phyloP scores from a whole-genome alignment of 2,113 vertebrate species.

The Synchiropus splendidus region DNA sequence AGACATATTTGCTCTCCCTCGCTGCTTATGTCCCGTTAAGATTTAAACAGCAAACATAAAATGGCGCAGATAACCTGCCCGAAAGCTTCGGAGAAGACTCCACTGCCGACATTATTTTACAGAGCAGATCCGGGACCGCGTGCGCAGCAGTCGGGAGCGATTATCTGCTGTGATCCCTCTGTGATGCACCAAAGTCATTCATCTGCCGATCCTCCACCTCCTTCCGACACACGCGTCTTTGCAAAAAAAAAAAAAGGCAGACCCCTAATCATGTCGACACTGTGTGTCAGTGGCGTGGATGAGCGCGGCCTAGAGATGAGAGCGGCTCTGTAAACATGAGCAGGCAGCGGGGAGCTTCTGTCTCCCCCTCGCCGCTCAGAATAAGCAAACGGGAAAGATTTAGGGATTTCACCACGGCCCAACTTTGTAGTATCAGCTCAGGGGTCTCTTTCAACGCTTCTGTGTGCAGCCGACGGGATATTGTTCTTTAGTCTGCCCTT shows the following conservation, averaged over 20 bases:
- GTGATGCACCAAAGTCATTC: conserved; percentile 62
- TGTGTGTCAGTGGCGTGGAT: conserved; percentile 58
- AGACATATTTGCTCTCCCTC: conserved; percentile 66
- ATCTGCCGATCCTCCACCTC: conserved; percentile 57
- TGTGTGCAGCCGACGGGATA: conserved; percentile 50
- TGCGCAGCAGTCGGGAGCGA: conserved; percentile 52
- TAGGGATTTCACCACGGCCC: conserved; percentile 57
- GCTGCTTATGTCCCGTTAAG: conserved; percentile 63
- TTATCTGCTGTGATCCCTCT: conserved; percentile 68
- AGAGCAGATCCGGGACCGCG: conserved; percentile 63
- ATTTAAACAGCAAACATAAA: conserved; percentile 75
- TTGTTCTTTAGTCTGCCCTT: conserved; percentile 53
- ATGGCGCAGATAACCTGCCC: conserved; percentile 62
- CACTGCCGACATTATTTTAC: conserved; percentile 69
- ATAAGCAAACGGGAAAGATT: conserved; percentile 63
- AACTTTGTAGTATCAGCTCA: conserved; percentile 59
- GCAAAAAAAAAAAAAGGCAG: conserved; percentile 24
- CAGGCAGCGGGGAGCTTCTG: conserved; percentile 48
- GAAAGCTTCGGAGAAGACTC: conserved; percentile 55
- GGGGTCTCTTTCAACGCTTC: conserved; percentile 36
- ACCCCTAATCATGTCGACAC: conserved; percentile 60
- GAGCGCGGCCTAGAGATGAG: conserved; percentile 61
- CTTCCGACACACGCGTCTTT: conserved; percentile 7
- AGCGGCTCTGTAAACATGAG: conserved; percentile 61
- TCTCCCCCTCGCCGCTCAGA: conserved; percentile 31